Evolutionary conservation across 92 coral and sea anemone species (phyloP), one percentile per base, ranked within the genome.

Genomic region (Meandrina meandrites): DNA sequence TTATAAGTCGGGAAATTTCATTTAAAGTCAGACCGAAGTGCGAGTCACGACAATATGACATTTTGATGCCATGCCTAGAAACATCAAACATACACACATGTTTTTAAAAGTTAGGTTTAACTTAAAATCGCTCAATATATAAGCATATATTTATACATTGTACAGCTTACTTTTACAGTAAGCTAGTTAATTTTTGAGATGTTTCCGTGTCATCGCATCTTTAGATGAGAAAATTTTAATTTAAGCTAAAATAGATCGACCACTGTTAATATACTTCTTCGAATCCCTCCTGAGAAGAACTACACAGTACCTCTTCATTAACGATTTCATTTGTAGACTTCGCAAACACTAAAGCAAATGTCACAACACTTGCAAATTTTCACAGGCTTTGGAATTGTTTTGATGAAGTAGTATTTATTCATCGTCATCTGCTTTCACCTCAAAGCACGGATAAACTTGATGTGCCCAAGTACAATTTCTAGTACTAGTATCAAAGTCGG

Each of bases 291-390:
- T 60, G 7, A 3, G 67, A 60, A 60, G 28, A 40, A 30, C 27
- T 45, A 17, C n/a, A 79, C 13, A 3, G 66, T 48, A 48, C 68
- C 69, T 31, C 82, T 56, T 79, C 28, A 79, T 79, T 79, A 54
- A 79, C 31, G 15, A 47, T 10, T 32, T 31, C 24, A 81, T 81
- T 64, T 40, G 42, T 58, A 67, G 37, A 18, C 56, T 64, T 81
- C 17, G 67, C 78, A 68, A 40, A 79, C 72, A 48, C 56, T 22
- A 67, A 54, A 32, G 79, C 31, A 71, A 28, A 24, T 35, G 47
- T 9, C 0, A 60, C 22, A 13, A n/a, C n/a, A n/a, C n/a, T n/a
- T n/a, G 57, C 57, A n/a, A 86, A 35, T 86, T 57, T 64, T 17
- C 68, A 79, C 30, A 34, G 50, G 36, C 27, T 12, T 77, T 50